phyloP scores from a whole-genome alignment of 2,797 vertebrate species.

The Fistularia commersonii region DNA sequence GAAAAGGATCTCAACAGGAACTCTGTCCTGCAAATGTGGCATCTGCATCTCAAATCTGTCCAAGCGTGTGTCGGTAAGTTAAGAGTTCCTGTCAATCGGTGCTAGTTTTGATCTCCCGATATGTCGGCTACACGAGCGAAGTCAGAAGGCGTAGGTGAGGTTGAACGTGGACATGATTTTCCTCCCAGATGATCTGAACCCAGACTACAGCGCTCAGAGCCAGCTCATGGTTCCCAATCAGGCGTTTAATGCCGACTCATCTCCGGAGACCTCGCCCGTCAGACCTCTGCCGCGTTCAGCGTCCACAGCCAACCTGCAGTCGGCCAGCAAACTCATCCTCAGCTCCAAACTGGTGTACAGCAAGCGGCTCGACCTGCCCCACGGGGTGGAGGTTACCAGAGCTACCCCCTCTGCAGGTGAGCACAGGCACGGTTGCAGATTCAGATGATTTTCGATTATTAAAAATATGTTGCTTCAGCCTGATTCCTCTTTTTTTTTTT shows the following conservation, averaged over 20 bases:
- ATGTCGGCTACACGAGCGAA: too few relatives aligned
- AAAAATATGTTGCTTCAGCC: background rate
- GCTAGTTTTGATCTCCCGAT: too few relatives aligned
- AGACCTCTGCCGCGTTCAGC: slow-evolving; percentile 89
- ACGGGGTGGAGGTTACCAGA: slow-evolving; percentile 90
- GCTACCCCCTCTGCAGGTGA: slow-evolving; percentile 96
- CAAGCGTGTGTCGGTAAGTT: slow-evolving; percentile 92
- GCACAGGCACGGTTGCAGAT: slow-evolving; percentile 4
- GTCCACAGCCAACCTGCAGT: slow-evolving; percentile 96
- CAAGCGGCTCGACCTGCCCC: slow-evolving; percentile 86
- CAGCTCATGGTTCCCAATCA: slow-evolving; percentile 84
- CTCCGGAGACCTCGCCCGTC: slow-evolving; percentile 83
- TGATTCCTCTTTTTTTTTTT: background rate
- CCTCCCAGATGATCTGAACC: slow-evolving; percentile 75
- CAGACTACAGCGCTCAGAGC: slow-evolving; percentile 76
- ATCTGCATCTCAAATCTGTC: slow-evolving; percentile 93
- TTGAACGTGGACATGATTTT: slow-evolving; percentile 18
- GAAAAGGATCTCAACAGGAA: slow-evolving; percentile 87
- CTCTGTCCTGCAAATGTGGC: slow-evolving; percentile 97
- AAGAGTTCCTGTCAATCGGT: background rate
- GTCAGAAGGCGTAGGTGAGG: background rate
- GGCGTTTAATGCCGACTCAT: slow-evolving; percentile 79
- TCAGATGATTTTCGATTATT: background rate
- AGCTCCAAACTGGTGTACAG: slow-evolving; percentile 94
- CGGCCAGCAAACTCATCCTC: slow-evolving; percentile 96